A percentile compares a stretch with the other conserved stretches of the same genome.
phyloP scores from a whole-genome alignment of 2,888 invertebrate genomes.

The Cheilosia scutellata region DNA sequence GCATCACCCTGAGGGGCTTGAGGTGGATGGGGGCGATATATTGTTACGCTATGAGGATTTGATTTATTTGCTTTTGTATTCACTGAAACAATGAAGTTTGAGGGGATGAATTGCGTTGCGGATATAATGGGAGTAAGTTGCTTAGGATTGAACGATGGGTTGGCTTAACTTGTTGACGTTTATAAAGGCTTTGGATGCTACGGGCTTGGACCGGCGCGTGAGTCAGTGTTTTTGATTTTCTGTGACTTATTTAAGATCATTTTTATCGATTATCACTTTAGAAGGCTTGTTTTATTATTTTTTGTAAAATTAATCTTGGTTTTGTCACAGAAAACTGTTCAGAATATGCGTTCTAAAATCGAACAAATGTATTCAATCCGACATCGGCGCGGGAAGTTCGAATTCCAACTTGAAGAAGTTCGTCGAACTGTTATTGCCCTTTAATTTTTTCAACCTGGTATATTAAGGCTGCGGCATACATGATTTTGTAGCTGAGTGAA shows the following conservation, averaged over 20 bases:
- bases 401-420: no score
- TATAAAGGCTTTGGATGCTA: neutral
- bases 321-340: no score
- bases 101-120: conserved; percentile 11
- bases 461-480: no score
- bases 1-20: conserved; percentile 40
- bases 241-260: neutral
- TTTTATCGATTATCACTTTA: no score
- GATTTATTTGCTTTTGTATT: conserved; percentile 63
- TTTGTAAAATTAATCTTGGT: no score
- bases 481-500: no score
- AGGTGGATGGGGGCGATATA: neutral
- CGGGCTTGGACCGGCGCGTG: neutral
- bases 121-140: conserved; percentile 14
- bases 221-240: neutral
- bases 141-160: conserved; percentile 17
- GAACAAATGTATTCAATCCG: no score
- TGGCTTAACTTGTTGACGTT: conserved; percentile 23
- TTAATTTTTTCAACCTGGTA: no score
- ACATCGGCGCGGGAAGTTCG: no score
- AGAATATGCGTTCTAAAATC: no score
- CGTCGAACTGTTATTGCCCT: no score
- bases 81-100: conserved; percentile 38
- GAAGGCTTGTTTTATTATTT: no score
- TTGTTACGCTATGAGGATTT: conserved; percentile 40